phyloP scores from a whole-genome alignment of 2,888 invertebrate genomes.

The Chaetogeoica ovagalla region DNA sequence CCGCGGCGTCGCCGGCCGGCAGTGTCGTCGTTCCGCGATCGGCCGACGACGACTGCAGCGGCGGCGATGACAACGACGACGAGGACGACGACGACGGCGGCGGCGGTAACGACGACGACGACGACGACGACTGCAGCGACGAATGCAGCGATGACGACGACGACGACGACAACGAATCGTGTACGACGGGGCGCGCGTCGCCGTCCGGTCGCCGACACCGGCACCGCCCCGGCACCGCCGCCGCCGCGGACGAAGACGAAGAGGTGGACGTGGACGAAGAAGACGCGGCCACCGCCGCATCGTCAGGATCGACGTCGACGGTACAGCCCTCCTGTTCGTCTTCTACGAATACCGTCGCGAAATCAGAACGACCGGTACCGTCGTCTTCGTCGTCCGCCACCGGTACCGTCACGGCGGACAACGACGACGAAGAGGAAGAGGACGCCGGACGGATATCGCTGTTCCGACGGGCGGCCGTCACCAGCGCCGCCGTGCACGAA shows the following conservation, averaged over 20 bases:
- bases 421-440: constrained; percentile 57
- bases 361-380: constrained; percentile 46
- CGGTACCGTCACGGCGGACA: constrained; percentile 71
- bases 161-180: too few relatives aligned
- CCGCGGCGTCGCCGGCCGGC: constrained; percentile 54
- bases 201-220: too few relatives aligned
- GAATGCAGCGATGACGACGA: too few relatives aligned
- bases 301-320: constrained; percentile 63
- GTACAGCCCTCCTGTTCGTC: constrained; percentile 74
- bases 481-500: constrained; percentile 57
- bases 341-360: constrained; percentile 50
- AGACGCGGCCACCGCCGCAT: constrained; percentile 63
- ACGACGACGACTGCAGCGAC: too few relatives aligned
- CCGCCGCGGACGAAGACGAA: not conserved
- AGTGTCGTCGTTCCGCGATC: not conserved
- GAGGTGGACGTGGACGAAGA: constrained; percentile 13
- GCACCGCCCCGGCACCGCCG: too few relatives aligned
- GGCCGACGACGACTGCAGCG: constrained; percentile 10
- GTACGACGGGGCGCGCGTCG: too few relatives aligned
- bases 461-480: constrained; percentile 64
- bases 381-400: constrained; percentile 66
- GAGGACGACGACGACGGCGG: constrained; percentile 23
- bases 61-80: constrained; percentile 10
- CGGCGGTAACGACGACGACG: too few relatives aligned
- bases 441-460: constrained; percentile 71